Conservation (phyloP, 2,888 invertebrate genomes). For the Trachelus iudaicus region DNA sequence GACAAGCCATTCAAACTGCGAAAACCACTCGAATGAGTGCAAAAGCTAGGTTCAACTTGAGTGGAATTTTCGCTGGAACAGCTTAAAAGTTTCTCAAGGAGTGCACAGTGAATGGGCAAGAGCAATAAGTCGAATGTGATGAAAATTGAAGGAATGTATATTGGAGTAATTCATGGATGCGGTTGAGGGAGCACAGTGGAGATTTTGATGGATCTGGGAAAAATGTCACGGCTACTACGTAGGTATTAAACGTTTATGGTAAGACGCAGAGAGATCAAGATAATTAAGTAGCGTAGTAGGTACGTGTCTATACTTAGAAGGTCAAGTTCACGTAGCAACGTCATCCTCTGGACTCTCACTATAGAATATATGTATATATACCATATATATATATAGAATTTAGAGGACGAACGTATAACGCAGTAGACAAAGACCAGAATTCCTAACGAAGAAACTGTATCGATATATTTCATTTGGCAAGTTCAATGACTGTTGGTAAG, state of each 20-base stretch:
- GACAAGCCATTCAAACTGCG: too few species aligned
- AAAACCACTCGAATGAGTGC: too few species aligned
- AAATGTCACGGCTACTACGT: not conserved
- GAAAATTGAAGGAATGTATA: not conserved
- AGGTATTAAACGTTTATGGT: not conserved
- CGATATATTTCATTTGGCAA: slow-evolving; percentile 10
- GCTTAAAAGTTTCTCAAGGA: too few species aligned
- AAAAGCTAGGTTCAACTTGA: too few species aligned
- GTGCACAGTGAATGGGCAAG: too few species aligned
- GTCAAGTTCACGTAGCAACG: not conserved
- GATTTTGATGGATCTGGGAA: not conserved
- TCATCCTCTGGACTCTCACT: not conserved
- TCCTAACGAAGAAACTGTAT: not conserved
- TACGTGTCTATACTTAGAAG: not conserved
- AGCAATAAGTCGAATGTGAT: too few species aligned
- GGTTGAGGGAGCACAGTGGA: not conserved
- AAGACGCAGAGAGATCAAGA: not conserved
- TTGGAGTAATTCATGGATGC: not conserved
- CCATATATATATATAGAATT: not conserved
- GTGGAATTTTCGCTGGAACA: too few species aligned
- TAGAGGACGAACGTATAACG: not conserved
- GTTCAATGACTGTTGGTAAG: slow-evolving; percentile 28
- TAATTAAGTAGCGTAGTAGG: not conserved
- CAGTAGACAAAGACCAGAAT: not conserved
- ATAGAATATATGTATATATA: not conserved